Conservation (phyloP, 2,113 vertebrate genomes). For the Dicaeum eximium region DNA sequence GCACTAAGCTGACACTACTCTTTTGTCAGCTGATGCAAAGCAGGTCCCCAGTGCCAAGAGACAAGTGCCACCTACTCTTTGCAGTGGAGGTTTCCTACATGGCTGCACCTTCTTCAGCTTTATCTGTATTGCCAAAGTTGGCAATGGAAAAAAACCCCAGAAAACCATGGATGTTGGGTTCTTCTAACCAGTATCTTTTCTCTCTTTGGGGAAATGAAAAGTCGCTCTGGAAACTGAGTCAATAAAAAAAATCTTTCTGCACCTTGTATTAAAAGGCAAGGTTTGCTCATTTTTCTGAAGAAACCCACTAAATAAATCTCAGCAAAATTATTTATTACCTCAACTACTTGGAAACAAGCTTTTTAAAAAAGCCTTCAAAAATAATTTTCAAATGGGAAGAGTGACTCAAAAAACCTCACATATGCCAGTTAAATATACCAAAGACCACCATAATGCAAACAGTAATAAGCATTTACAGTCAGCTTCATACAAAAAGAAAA, state of each 20-base stretch:
- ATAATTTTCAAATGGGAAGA: not conserved
- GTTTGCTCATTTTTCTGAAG: not conserved
- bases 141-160: not conserved
- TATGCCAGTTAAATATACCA: not conserved
- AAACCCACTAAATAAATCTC: not conserved
- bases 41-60: not conserved
- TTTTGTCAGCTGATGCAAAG: not conserved
- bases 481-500: not conserved
- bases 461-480: not conserved
- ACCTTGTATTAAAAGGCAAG: not conserved
- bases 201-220: not conserved
- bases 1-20: not conserved
- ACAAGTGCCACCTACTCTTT: not conserved
- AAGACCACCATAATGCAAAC: fast-evolving
- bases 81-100: not conserved
- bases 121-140: not conserved
- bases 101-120: not conserved
- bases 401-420: not conserved
- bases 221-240: not conserved
- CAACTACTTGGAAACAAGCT: not conserved
- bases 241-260: not conserved
- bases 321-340: not conserved
- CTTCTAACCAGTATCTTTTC: not conserved
- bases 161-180: fast-evolving
- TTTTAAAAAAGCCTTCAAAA: not conserved